These are phyloP conservation scores for Acinonyx jubatus DNA, from an alignment of 2,113 vertebrate species.

Conservation along the genomic window DNA sequence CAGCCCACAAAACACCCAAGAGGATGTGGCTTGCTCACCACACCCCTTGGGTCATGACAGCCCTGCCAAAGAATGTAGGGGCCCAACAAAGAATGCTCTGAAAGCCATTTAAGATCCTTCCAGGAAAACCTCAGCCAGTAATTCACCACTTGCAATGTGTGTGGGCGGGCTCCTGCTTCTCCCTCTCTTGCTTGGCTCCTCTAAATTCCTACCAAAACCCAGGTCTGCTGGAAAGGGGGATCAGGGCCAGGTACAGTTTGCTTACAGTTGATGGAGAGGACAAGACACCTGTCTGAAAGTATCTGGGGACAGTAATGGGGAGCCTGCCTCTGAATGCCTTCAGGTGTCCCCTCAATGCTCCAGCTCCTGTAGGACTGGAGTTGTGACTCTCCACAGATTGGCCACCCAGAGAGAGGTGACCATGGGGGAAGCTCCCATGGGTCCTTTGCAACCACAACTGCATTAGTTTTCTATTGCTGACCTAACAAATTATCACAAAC, in stretches of 20 bases:
- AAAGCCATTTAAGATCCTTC: constrained; percentile 47
- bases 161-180: constrained; percentile 2
- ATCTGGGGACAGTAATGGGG: neutral
- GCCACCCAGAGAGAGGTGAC: neutral
- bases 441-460: neutral
- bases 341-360: neutral
- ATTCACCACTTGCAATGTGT: neutral
- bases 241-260: neutral
- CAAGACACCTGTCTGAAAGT: neutral
- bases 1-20: constrained; percentile 20
- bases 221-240: neutral
- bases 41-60: constrained; percentile 17
- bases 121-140: constrained; percentile 45
- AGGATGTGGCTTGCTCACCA: constrained; percentile 68
- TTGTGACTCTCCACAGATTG: neutral
- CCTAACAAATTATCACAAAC: neutral
- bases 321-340: neutral
- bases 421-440: neutral
- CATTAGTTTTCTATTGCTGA: neutral
- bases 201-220: neutral
- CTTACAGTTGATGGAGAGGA: neutral
- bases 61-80: constrained; percentile 63
- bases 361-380: neutral
- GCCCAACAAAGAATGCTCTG: constrained; percentile 63
- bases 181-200: neutral